Evolutionary conservation across 2,888 invertebrate genomes (phyloP), one percentile per base, ranked within the genome.

Genomic region (Drosophila borealis): DNA sequence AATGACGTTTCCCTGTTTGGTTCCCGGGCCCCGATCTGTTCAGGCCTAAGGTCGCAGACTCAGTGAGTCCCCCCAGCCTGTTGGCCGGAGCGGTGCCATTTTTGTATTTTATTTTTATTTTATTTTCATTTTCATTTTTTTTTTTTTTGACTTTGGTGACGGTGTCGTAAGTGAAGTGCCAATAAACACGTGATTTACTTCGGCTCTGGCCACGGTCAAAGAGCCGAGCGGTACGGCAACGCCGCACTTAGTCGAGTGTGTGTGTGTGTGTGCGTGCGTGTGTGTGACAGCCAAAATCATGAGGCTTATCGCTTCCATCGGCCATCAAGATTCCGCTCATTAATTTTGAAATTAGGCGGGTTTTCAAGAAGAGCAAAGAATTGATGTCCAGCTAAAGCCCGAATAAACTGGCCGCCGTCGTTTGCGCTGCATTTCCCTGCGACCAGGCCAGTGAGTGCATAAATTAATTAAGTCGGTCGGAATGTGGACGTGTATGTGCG

Each of bases 341-440:
- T 91, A 91, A 91, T 91, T 91, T 91, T 85, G 89, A 91, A 91
- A 91, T 91, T 91, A 91, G 90, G 90, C 89, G 86, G 87, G 88
- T 89, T 89, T 88, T 90, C 84, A 78, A 81, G 86, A 78, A 83
- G 77, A 77, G 78, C 63, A 78, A 76, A 83, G 80, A 88, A 85
- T 74, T 85, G 71, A 83, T 74, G 88, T 81, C 85, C 85, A 75
- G 60, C 78, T 67, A 74, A 81, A 77, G 67, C 66, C 70, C 75
- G 61, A 82, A 75, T 81, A 79, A 74, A 84, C 78, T 56, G 76
- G 25, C 55, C 44, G 54, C 53, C 53, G 60, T 59, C 59, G 10
- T 5, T 37, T 54, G 68, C 77, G 71, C 74, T 82, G 79, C 79
- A 79, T 78, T 73, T 80, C 70, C 62, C 55, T 80, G 68, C 69